Evolutionary conservation across 2,113 vertebrate genomes (phyloP), one percentile per base, ranked within the genome.

Genomic region (Falcunculus frontatus): DNA sequence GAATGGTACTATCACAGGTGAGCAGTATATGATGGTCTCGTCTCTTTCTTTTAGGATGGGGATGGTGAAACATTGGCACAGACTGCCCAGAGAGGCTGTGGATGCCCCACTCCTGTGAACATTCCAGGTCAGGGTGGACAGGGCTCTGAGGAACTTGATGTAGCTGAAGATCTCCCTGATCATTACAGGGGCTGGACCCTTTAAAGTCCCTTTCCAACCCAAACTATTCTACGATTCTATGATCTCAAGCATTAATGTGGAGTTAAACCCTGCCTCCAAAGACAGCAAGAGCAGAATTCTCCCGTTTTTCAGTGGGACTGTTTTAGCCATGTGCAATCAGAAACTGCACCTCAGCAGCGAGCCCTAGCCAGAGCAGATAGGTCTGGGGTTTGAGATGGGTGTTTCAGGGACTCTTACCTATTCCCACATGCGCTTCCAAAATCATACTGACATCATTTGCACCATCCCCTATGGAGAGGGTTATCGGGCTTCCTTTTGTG

Each of bases 391-490:
- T 22, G 60, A n/a, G 27, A n/a, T 0, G 10, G 27, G 6, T 17
- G 25, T 9, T 39, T 0, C 50, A 67, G 25, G 29, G 39, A 67
- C 64, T 93, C 98, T 98, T 96, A 99, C 99, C 99, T 96, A 99
- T 99, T 90, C 99, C 99, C 69, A 99, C 99, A 21, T 99, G 99
- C 53, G 99, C 99, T 97, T 99, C 99, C 97, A 99, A 98, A 97
- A 99, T 99, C 99, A 99, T 99, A 78, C 99, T 99, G 89, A 99
- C 99, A 93, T 99, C 99, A 90, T 99, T 99, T 47, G 99, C 99
- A 55, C 99, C 99, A 73, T 99, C 99, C 50, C 99, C 99, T 90
- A 99, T 98, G 4, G 99, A 99, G 29, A 99, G 98, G 0, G 99
- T 99, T 92, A 99, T 99, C 0, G 99, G 99, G 64, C 95, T 98